Base-by-base conservation (phyloP, 2,113 vertebrate genomes). In the Trinectes maculatus region DNA sequence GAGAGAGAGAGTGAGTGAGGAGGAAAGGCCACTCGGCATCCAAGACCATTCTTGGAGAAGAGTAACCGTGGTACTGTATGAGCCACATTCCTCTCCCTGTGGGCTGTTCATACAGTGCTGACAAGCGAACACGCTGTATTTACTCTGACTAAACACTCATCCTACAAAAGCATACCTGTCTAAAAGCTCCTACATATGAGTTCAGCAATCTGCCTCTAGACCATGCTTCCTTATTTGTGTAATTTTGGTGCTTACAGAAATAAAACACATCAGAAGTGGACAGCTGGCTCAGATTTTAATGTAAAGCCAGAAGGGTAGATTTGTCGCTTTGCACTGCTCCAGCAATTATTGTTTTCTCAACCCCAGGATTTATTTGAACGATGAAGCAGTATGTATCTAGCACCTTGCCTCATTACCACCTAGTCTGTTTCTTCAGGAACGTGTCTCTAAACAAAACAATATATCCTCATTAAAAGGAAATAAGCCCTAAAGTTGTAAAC, bases 1-100 rank as follows among this genome's bases (percentile, higher is more conserved):
- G 36, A 63, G 57, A 57, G 43, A 3, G 46, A 26, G 36, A 63
- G 57, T 54, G 43, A 3, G 46, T 5, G 43, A 56, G 69, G 53
- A 65, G 21, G 68, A 63, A 42, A 71, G 33, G 54, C 29, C 19
- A n/a, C 34, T 76, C 61, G 42, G 37, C 6, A 0, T 78, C 57
- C 39, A 21, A 60, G 47, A 66, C 43, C 74, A 79, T 87, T 83
- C 74, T 74, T 79, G 61, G 74, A 42, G 64, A 70, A 69, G 44
- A 82, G 48, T 70, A 52, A 78, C 56, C 60, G 68, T 65, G 54
- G 28, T 26, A 40, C 31, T 57, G 73, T 76, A 48, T 63, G 59
- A 53, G 74, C 60, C 22, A 22, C 80, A 89, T 91, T 87, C 87
- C 60, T 80, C 36, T 80, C 70, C 29, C 43, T 48, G 67, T 69